Evolutionary conservation across 1,140 invertebrate species (phyloP).

Genomic region (Neodiprion virginianus): DNA sequence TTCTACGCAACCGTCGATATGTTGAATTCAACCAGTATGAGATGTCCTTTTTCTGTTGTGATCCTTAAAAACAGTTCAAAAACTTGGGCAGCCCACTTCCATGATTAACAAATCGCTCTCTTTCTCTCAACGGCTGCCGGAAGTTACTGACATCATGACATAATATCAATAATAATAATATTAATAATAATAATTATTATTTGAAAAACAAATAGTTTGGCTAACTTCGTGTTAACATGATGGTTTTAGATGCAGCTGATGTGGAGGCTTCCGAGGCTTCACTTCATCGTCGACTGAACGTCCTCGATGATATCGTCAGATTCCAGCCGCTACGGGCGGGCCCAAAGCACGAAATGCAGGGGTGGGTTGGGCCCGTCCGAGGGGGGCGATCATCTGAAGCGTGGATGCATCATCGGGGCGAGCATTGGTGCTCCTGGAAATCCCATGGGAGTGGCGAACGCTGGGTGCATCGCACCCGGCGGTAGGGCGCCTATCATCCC

Average conservation of each 20-base stretch:
- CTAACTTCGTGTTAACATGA: constrained; percentile 50
- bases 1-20: too few relatives aligned
- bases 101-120: neutral
- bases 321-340: constrained; percentile 52
- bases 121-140: constrained; percentile 33
- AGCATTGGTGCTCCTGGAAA: constrained; percentile 69
- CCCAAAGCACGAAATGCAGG: constrained; percentile 62
- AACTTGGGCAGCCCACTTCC: too few relatives aligned
- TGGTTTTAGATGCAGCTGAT: constrained; percentile 19
- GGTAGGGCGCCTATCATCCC: constrained; percentile 73
- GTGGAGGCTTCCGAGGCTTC: too few relatives aligned
- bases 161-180: constrained; percentile 30
- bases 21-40: too few relatives aligned
- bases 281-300: too few relatives aligned
- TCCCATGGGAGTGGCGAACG: constrained; percentile 70
- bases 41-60: too few relatives aligned
- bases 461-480: constrained; percentile 70
- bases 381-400: constrained; percentile 78
- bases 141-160: constrained; percentile 29
- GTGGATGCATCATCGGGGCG: constrained; percentile 76
- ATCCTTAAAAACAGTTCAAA: too few relatives aligned
- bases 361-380: constrained; percentile 59
- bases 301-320: neutral
- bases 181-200: constrained; percentile 33
- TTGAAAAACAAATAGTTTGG: constrained; percentile 48